Evolutionary conservation across 35 echinoderm and acorn worm genomes (phyloP), one percentile per base, ranked within the genome.

Genomic region (Ophioderma brevispina): DNA sequence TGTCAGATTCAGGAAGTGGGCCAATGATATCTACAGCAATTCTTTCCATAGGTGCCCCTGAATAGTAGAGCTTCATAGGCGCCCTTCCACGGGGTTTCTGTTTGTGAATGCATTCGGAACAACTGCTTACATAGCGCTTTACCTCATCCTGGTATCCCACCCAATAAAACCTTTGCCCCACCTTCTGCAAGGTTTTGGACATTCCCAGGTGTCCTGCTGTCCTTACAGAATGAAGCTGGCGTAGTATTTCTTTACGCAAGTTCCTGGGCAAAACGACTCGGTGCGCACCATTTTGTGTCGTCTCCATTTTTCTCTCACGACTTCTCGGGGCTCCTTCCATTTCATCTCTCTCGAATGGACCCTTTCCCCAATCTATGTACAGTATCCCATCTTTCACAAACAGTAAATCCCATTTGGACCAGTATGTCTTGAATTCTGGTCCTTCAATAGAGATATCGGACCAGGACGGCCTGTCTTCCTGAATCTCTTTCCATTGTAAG

Each of bases 21-120:
- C 89, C 93, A 31, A 83, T 2, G 33, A 88, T 88, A 80, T 92
- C 90, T 13, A 95, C 31, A 23, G 89, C 84, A 91, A 42, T 0
- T 82, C 40, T 42, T 43, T 52, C 50, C 77, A 95, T 36, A 95
- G 50, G 43, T 95, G 76, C 38, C 49, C 14, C 34, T 40, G n/a
- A 13, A 21, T 32, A 31, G 35, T 81, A 77, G 10, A 86, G 81
- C 38, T 91, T 76, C 23, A 89, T 14, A 15, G 77, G 78, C 0
- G 87, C 87, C 10, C 23, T 18, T 25, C 59, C 59, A 3, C n/a
- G 2, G 2, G 59, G 59, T 70, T 70, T 70, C 59, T 70, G 59
- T 25, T 70, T 70, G 28, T 25, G n/a, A 15, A 25, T 70, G n/a
- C 59, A 70, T 70, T 70, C n/a, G 59, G 59, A 25, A 30, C 59